phyloP scores from a whole-genome alignment of 1,140 invertebrate genomes.

The Nomia melanderi region DNA sequence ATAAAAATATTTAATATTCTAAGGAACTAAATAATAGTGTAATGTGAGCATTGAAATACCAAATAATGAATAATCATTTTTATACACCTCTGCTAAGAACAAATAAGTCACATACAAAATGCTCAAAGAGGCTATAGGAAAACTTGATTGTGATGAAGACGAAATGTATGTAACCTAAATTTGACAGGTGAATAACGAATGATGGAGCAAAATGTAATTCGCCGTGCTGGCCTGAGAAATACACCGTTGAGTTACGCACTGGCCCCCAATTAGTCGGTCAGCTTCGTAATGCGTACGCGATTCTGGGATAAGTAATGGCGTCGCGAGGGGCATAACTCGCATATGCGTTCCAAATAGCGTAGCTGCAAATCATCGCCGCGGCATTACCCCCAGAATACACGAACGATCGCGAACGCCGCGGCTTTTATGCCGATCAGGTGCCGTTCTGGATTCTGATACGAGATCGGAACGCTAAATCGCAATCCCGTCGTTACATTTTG shows the following conservation, averaged over 20 bases:
- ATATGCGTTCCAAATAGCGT: conserved; percentile 40
- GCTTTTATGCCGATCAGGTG: conserved; percentile 32
- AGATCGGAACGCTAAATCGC: conserved; percentile 9
- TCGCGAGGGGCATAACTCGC: conserved; percentile 31
- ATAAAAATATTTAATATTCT: too few species aligned
- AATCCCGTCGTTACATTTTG: neutral
- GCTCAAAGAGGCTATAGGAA: too few species aligned
- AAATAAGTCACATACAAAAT: too few species aligned
- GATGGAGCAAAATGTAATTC: conserved; percentile 50
- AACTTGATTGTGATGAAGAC: too few species aligned
- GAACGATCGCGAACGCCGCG: conserved; percentile 3
- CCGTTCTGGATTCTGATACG: neutral
- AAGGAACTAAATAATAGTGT: too few species aligned
- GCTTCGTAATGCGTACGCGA: conserved; percentile 49
- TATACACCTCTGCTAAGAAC: too few species aligned
- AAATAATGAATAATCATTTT: too few species aligned
- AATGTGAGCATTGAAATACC: too few species aligned
- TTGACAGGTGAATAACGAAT: conserved; percentile 14
- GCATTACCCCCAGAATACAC: conserved; percentile 25
- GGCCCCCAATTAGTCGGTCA: conserved; percentile 46
- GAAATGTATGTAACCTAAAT: too few species aligned
- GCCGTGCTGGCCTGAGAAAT: conserved; percentile 43
- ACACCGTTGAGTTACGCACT: conserved; percentile 4
- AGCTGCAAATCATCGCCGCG: conserved; percentile 48
- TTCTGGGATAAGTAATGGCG: conserved; percentile 54